phyloP scores from a whole-genome alignment of 2,888 invertebrate genomes.

The Oscheius myriophilus region DNA sequence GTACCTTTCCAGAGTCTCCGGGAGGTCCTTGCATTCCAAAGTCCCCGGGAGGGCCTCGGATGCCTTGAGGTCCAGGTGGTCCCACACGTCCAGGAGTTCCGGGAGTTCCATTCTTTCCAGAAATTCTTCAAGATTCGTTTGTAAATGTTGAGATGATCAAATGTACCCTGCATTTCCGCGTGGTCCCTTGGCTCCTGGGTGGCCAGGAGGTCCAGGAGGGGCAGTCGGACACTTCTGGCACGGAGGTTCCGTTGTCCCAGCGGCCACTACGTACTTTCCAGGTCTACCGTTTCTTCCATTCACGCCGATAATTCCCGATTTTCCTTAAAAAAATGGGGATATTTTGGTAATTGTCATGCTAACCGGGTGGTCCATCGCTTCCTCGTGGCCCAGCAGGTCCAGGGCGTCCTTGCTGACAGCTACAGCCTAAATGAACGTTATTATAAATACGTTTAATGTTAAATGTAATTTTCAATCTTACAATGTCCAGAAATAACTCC shows the following conservation, averaged over 20 bases:
- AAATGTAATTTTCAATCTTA: too few relatives aligned
- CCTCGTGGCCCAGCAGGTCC: constrained; percentile 52
- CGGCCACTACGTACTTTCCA: constrained; percentile 51
- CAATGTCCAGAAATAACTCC: constrained; percentile 17
- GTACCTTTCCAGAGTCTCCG: constrained; percentile 56
- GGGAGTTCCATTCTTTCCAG: constrained; percentile 45
- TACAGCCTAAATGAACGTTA: constrained; percentile 30
- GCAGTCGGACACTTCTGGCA: constrained; percentile 60
- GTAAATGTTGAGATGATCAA: not conserved
- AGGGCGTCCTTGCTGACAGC: constrained; percentile 58
- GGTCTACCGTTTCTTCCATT: constrained; percentile 55
- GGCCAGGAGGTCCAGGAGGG: constrained; percentile 56
- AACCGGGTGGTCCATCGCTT: constrained; percentile 40
- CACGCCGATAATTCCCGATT: constrained; percentile 47
- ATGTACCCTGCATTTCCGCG: constrained; percentile 46
- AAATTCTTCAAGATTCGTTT: constrained; percentile 27
- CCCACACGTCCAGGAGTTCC: constrained; percentile 51
- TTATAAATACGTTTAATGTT: too few relatives aligned
- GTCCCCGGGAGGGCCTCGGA: constrained; percentile 56
- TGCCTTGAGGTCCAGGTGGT: constrained; percentile 58
- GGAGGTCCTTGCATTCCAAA: constrained; percentile 54
- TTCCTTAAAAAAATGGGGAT: constrained; percentile 26
- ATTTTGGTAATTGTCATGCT: not conserved
- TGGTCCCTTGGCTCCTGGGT: constrained; percentile 56
- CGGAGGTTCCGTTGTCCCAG: constrained; percentile 38